These are phyloP conservation scores for Nephrotoma appendiculata DNA, from an alignment of 2,888 invertebrate species.

Conservation along the genomic window DNA sequence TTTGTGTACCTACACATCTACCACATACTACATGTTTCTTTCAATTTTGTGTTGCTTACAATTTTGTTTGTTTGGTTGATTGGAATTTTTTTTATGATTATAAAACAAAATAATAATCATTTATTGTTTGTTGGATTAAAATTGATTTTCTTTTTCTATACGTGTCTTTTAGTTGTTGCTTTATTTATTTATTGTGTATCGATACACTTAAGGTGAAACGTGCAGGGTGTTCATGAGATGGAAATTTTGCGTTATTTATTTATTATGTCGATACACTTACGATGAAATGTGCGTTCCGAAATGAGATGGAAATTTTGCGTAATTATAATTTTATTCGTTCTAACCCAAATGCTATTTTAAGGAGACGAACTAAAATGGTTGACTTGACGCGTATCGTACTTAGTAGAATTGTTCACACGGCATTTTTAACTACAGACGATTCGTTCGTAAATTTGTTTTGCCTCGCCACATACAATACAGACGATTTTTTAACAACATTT, in stretches of 20 bases:
- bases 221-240: neutral
- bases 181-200: neutral
- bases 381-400: too few species aligned
- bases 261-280: neutral
- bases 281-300: neutral
- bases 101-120: neutral
- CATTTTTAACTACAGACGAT: too few species aligned
- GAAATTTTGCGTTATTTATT: neutral
- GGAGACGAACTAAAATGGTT: too few species aligned
- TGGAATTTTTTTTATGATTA: neutral
- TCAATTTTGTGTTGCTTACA: neutral
- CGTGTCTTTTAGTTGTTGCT: neutral
- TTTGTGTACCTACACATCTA: neutral
- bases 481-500: too few species aligned
- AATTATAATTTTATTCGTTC: too few species aligned
- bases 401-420: too few species aligned
- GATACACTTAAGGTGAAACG: neutral
- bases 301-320: too few species aligned
- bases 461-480: too few species aligned
- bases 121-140: neutral
- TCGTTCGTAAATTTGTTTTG: too few species aligned
- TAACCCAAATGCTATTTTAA: too few species aligned
- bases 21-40: neutral
- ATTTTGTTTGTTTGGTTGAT: neutral
- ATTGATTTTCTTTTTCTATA: neutral